Base-by-base conservation (phyloP, 1,140 invertebrate genomes). In the Scaptomyza montana region DNA sequence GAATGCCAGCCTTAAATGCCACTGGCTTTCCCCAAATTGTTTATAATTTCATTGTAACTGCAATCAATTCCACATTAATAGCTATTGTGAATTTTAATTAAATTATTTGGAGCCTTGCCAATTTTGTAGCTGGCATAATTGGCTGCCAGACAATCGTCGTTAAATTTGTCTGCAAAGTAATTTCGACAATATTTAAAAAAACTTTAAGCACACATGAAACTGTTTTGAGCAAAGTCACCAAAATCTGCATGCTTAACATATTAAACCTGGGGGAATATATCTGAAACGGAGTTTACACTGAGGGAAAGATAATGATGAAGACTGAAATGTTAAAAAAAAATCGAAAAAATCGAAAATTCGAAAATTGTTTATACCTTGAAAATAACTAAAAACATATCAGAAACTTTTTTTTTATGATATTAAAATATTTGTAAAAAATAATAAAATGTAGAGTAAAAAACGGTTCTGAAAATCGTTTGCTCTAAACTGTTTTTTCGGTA, bases 241-340 rank as follows among this genome's bases (percentile, higher is more conserved):
- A 84, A 57, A 71, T 46, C 41, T 16, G 74, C 55, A 55, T 56
- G 81, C 78, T 81, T 78, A 78, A 65, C 82, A 78, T 82, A 86
- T 78, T 76, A 76, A 78, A 21, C 82, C 69, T 78, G 41, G 16
- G 82, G 82, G 82, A 87, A 87, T 81, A 66, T 46, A 30, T n/a
- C 46, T 19, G 50, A 30, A 28, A 54, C 6, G 21, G 25, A 5
- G 10, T 25, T 13, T 16, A 13, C 12, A 12, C 6, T 2, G 9
- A 16, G 2, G 49, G 13, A 50, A n/a, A 51, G 36, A 10, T 1
- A 9, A 36, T 7, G 5, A 9, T 9, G 28, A n/a, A n/a, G n/a
- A n/a, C n/a, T n/a, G 16, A 16, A 16, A 16, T 16, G 16, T 1
- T 16, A 1, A 16, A 1, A 16, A 16, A 16, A 16, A 16, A 16